Conservation (phyloP, 30 jellyfish, hydroid and myxozoan species). For the Hydra vulgaris region DNA sequence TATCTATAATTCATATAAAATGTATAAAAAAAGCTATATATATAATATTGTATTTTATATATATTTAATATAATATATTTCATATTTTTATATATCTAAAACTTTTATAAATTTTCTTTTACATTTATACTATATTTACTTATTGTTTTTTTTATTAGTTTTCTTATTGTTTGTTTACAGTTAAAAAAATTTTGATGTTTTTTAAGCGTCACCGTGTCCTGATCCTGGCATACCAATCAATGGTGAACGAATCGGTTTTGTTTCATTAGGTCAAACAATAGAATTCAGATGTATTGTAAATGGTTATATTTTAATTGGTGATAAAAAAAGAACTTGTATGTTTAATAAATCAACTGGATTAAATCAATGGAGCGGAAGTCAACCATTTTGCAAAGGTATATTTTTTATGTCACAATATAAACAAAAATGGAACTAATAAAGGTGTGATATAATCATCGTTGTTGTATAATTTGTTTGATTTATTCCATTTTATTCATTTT, state of each 20-base stretch:
- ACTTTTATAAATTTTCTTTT: too few relatives aligned
- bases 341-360: conserved; percentile 21
- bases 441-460: too few relatives aligned
- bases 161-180: neutral
- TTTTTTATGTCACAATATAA: neutral
- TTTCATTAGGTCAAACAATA: conserved; percentile 44
- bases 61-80: too few relatives aligned
- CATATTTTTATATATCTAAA: too few relatives aligned
- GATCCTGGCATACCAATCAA: conserved; percentile 62
- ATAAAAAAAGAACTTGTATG: conserved; percentile 48
- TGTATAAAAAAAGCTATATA: too few relatives aligned
- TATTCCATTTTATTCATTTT: too few relatives aligned
- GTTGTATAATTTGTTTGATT: too few relatives aligned
- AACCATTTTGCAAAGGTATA: conserved; percentile 75
- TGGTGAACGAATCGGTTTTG: conserved; percentile 47
- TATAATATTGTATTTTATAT: too few relatives aligned
- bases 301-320: conserved; percentile 54
- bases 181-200: neutral
- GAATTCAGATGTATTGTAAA: conserved; percentile 30
- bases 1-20: too few relatives aligned
- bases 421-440: too few relatives aligned
- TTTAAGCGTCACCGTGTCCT: conserved; percentile 64
- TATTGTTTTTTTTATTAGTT: neutral
- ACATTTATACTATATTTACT: neutral
- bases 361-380: conserved; percentile 55